phyloP scores from a whole-genome alignment of 2,888 invertebrate genomes.

The Chrysomela aeneicollis region DNA sequence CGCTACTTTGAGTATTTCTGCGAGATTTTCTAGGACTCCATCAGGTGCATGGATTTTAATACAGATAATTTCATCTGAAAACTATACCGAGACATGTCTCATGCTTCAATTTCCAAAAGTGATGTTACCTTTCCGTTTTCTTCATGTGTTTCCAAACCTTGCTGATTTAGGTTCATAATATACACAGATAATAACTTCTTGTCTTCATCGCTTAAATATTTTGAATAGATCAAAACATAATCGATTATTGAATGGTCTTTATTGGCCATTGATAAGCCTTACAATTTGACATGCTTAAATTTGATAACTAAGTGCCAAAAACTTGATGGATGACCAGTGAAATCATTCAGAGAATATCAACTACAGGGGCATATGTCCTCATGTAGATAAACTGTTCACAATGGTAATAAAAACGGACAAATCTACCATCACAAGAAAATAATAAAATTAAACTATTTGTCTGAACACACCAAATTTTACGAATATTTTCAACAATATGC shows the following conservation, averaged over 20 bases:
- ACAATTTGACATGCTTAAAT: neutral
- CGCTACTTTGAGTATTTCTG: constrained; percentile 46
- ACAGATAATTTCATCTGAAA: constrained; percentile 47
- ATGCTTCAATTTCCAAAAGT: neutral
- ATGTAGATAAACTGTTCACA: too few relatives aligned
- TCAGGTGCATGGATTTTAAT: constrained; percentile 54
- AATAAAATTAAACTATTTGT: too few relatives aligned
- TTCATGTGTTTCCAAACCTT: neutral
- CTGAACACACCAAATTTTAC: too few relatives aligned
- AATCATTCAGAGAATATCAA: too few relatives aligned
- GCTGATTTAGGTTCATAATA: neutral
- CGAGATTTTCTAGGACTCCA: constrained; percentile 42
- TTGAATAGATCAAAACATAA: neutral
- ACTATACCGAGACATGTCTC: neutral
- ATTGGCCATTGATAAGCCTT: neutral
- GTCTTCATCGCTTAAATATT: neutral
- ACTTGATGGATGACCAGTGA: too few relatives aligned
- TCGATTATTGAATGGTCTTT: neutral
- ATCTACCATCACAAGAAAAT: too few relatives aligned
- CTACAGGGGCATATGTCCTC: too few relatives aligned
- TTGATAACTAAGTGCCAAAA: too few relatives aligned
- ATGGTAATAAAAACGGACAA: too few relatives aligned
- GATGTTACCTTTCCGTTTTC: neutral
- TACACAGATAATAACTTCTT: neutral
- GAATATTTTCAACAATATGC: too few relatives aligned